Evolutionary conservation across 1,140 invertebrate genomes (phyloP).

Genomic region (Dermatophagoides farinae): DNA sequence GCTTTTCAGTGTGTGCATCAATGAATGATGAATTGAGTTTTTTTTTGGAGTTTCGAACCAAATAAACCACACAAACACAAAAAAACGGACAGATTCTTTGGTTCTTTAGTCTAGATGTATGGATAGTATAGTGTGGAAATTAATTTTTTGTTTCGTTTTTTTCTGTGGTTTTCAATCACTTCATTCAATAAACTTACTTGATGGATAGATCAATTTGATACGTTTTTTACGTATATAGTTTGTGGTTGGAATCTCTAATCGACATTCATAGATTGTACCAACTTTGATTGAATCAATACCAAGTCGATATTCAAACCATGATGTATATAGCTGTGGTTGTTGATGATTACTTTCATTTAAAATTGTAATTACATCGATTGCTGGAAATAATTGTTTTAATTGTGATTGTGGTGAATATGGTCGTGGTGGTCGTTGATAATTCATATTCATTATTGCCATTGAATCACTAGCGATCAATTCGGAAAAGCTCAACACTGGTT

Average conservation of each 20-base stretch:
- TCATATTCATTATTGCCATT: not conserved
- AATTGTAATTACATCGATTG: not conserved
- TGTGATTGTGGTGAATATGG: not conserved
- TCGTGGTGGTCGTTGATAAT: not conserved
- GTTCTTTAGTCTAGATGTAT: too few relatives aligned
- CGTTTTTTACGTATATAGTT: slow-evolving; percentile 9
- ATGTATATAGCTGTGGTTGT: not conserved
- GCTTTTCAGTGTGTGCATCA: too few relatives aligned
- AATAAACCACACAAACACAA: too few relatives aligned
- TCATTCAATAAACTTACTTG: slow-evolving; percentile 8
- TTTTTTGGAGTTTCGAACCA: too few relatives aligned
- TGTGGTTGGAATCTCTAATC: slow-evolving; percentile 2
- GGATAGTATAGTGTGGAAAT: too few relatives aligned
- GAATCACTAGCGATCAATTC: not conserved
- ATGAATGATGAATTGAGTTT: too few relatives aligned
- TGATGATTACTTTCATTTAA: not conserved
- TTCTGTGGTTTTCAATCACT: too few relatives aligned
- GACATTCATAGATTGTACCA: slow-evolving; percentile 10
- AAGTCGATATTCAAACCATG: not conserved
- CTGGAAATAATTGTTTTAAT: not conserved
- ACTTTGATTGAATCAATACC: not conserved
- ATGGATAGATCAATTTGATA: slow-evolving; percentile 10
- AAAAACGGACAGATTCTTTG: too few relatives aligned
- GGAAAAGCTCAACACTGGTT: slow-evolving; percentile 7
- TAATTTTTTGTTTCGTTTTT: too few relatives aligned